Base-by-base conservation (phyloP, 2,888 invertebrate species). In the Molorchus minor region DNA sequence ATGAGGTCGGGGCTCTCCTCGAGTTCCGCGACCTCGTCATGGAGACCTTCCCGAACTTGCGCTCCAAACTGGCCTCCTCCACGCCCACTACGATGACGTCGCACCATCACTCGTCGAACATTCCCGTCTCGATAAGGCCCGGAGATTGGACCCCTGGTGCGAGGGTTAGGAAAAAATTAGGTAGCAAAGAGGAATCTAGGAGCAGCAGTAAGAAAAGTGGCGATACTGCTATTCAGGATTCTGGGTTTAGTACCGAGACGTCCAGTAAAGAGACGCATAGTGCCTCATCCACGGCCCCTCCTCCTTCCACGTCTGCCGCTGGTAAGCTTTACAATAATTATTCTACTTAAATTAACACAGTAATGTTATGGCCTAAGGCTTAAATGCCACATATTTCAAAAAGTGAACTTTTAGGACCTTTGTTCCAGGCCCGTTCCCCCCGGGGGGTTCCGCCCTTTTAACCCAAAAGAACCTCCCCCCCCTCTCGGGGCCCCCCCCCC, bases 21-120 rank as follows among this genome's bases (percentile, higher is more conserved):
- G 93, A 94, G 85, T 94, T 94, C 82, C 91, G 94, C 83, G 93
- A 94, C 84, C 88, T 93, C 87, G 94, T 94, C 86, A 93, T 94
- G 88, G 93, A 93, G 87, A 92, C 93, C 78, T 93, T 94, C 85
- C 94, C 94, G 75, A 92, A 93, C 84, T 87, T 94, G 80, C 90
- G 93, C 80, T 89, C 89, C 79, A 94, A 93, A 85, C 88, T 93
- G 59, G 88, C 89, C 77, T 86, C 88, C 73, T 85, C 87, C 75
- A 83, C 79, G 58, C 73, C 78, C 47, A 72, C 75, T 57, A 76
- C 75, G 67, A 76, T 77, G 84, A 82, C 79, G 76, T 82, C 79
- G 75, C 82, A 75, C 81, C 70, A 72, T 51, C 71, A 79, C 58
- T 75, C 79, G 29, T 83, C 84, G 64, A 84, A 83, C 75, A 86